Percentiles rank a stretch among this genome's conserved stretches.
These are phyloP conservation scores for Coelogynopora nodosa DNA, from an alignment of 2,888 invertebrate species.

Conservation along the genomic window DNA sequence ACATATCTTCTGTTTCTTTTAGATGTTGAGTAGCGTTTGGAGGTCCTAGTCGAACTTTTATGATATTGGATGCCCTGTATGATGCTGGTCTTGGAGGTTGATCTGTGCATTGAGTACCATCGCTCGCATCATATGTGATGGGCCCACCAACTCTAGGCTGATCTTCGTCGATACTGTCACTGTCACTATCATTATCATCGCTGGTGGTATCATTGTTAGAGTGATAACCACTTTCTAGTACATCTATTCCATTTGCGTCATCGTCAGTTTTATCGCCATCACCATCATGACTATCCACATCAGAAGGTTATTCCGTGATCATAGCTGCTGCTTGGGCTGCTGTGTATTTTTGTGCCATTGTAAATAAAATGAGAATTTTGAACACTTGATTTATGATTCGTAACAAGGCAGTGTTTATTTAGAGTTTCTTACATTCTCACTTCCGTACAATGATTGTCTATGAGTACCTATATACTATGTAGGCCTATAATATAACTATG, in stretches of 20 bases:
- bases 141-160: slow-evolving; percentile 22
- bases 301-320: not conserved
- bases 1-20: slow-evolving; percentile 33
- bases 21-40: not conserved
- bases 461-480: not conserved
- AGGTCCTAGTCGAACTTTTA: not conserved
- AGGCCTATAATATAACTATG: not conserved
- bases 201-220: not conserved
- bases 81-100: slow-evolving; percentile 25
- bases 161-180: not conserved
- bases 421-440: too few relatives aligned
- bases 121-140: not conserved
- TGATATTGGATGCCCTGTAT: slow-evolving; percentile 18
- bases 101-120: slow-evolving; percentile 22
- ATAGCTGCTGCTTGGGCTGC: not conserved
- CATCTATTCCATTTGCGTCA: not conserved
- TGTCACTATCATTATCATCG: too few relatives aligned
- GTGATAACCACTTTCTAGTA: not conserved
- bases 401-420: too few relatives aligned
- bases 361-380: too few relatives aligned
- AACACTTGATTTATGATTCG: not conserved
- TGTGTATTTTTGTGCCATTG: not conserved
- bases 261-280: not conserved
- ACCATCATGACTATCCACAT: not conserved
- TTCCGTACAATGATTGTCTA: not conserved